phyloP scores from a whole-genome alignment of 2,888 invertebrate genomes.

The Bembecia ichneumoniformis region DNA sequence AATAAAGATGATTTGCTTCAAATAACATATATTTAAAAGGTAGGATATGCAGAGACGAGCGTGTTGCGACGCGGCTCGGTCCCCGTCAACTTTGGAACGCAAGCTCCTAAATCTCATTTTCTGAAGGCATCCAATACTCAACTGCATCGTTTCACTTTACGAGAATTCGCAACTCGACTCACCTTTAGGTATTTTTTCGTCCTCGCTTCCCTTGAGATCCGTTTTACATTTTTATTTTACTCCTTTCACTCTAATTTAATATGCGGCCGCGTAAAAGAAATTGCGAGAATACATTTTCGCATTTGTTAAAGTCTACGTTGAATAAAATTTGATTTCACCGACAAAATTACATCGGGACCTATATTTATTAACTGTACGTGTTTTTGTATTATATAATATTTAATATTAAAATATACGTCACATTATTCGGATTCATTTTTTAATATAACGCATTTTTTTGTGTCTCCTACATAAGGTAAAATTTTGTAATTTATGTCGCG shows the following conservation, averaged over 20 bases:
- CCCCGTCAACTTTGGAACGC: constrained; percentile 13
- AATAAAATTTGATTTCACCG: constrained; percentile 36
- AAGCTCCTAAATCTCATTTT: constrained; percentile 43
- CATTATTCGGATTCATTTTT: no score
- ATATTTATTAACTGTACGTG: neutral
- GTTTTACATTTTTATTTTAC: constrained; percentile 58
- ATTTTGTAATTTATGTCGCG: neutral
- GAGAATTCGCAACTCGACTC: constrained; percentile 17
- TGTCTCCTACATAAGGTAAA: no score
- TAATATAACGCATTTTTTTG: no score
- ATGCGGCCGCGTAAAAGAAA: constrained; percentile 52
- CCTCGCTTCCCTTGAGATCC: constrained; percentile 38
- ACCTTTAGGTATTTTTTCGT: constrained; percentile 23
- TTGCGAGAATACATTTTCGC: constrained; percentile 51
- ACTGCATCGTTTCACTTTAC: constrained; percentile 27
- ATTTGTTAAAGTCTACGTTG: constrained; percentile 45
- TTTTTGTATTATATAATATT: neutral
- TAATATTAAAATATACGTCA: neutral
- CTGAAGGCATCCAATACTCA: constrained; percentile 28
- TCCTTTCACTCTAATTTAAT: constrained; percentile 61
- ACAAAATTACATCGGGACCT: constrained; percentile 23
- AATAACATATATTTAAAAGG: neutral
- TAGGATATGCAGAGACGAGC: neutral
- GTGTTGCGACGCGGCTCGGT: neutral
- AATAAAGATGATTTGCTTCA: neutral